Percentiles rank a stretch among this genome's conserved stretches.
phyloP scores from a whole-genome alignment of 2,888 invertebrate species.

The Teinopalpus imperialis region DNA sequence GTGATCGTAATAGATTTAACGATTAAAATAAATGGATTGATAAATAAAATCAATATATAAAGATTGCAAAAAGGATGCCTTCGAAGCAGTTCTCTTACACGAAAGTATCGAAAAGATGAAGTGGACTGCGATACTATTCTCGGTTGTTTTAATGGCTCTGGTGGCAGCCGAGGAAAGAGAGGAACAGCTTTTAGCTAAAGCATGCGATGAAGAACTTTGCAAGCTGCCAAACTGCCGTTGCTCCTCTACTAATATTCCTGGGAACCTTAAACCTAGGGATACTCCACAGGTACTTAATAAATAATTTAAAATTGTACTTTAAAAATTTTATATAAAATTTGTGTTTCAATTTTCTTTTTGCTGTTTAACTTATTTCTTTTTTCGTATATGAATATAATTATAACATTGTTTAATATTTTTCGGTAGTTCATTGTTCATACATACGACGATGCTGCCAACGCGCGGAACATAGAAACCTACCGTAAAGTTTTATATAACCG shows the following conservation, averaged over 20 bases:
- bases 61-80: not conserved
- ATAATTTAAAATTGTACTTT: too few species aligned
- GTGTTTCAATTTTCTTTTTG: too few species aligned
- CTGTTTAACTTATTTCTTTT: too few species aligned
- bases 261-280: conserved; percentile 43
- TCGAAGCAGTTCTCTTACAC: not conserved
- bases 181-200: conserved; percentile 34
- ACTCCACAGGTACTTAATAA: conserved; percentile 65
- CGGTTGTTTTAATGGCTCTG: conserved; percentile 21
- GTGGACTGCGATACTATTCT: conserved; percentile 17
- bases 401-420: conserved; percentile 20
- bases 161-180: conserved; percentile 21
- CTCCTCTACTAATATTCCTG: conserved; percentile 57
- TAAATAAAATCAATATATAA: conserved; percentile 18
- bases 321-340: too few species aligned
- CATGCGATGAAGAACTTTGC: conserved; percentile 52
- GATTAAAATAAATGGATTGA: conserved; percentile 14
- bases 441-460: conserved; percentile 84
- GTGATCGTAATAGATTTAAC: conserved; percentile 10
- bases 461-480: conserved; percentile 78
- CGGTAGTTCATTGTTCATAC: conserved; percentile 84
- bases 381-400: too few species aligned
- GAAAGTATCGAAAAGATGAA: conserved; percentile 25
- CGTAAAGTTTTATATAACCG: conserved; percentile 70
- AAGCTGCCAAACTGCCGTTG: conserved; percentile 71